phyloP scores from a whole-genome alignment of 2,888 invertebrate species.

The Dynastes maya region DNA sequence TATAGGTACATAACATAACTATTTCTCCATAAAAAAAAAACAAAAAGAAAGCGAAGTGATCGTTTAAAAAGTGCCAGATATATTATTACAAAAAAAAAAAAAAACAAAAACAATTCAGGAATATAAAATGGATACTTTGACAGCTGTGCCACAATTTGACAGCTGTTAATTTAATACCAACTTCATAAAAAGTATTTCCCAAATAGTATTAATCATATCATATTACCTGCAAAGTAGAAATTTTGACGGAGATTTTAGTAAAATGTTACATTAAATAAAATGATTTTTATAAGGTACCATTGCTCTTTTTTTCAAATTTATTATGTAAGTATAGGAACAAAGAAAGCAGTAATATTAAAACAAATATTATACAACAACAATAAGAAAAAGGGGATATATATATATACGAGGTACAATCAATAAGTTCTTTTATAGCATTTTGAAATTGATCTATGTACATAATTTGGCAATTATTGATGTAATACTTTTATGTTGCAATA shows the following conservation, averaged over 20 bases:
- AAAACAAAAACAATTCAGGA: no score
- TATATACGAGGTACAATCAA: conserved; percentile 25
- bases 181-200: neutral
- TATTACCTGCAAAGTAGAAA: neutral
- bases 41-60: no score
- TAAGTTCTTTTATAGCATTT: neutral
- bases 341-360: conserved; percentile 1
- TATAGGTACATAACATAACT: neutral
- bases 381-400: neutral
- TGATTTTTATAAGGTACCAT: no score
- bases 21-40: no score
- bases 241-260: neutral
- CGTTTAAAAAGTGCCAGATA: no score
- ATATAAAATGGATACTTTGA: neutral
- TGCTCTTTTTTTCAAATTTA: neutral
- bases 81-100: no score
- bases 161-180: conserved; percentile 31
- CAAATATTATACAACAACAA: conserved; percentile 7
- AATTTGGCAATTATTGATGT: neutral
- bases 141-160: neutral
- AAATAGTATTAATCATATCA: neutral
- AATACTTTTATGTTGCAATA: neutral
- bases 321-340: neutral
- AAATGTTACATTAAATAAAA: no score
- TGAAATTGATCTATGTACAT: neutral